Conservation (phyloP, 2,113 vertebrate species). For the Brevimyrus niger region DNA sequence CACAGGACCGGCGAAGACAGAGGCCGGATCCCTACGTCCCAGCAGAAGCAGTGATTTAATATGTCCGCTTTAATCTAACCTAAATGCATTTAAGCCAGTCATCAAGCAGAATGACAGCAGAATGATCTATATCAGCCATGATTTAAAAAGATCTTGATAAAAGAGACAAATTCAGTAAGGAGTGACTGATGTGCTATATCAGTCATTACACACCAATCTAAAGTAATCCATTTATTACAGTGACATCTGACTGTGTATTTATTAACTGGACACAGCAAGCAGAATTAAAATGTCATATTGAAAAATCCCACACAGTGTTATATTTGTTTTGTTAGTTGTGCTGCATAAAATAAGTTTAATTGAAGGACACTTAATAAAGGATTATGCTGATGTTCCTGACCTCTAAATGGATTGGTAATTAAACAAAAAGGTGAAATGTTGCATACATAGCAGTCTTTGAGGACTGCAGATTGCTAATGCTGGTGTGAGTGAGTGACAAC, state of each 20-base stretch:
- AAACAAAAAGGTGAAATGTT: not conserved
- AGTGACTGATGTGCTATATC: not conserved
- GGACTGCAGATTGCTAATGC: not conserved
- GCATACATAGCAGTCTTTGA: not conserved
- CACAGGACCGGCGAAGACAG: not conserved
- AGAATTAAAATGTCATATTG: not conserved
- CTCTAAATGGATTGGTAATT: not conserved
- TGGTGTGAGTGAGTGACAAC: not conserved
- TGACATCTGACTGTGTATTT: not conserved
- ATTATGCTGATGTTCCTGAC: not conserved
- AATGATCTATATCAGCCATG: not conserved
- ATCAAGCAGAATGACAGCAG: constrained; percentile 1
- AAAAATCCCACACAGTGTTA: not conserved
- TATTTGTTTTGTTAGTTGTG: not conserved
- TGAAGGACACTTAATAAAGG: not conserved
- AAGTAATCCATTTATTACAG: not conserved
- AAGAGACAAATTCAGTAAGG: not conserved
- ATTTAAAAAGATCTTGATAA: constrained; percentile 4
- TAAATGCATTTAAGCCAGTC: not conserved
- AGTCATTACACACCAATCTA: not conserved
- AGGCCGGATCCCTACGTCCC: not conserved
- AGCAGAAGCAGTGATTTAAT: not conserved
- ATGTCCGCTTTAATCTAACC: not conserved
- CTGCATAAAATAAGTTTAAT: not conserved
- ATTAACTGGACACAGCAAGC: not conserved